Conservation (phyloP, 2,797 vertebrate species). For the Malurus leucopterus region DNA sequence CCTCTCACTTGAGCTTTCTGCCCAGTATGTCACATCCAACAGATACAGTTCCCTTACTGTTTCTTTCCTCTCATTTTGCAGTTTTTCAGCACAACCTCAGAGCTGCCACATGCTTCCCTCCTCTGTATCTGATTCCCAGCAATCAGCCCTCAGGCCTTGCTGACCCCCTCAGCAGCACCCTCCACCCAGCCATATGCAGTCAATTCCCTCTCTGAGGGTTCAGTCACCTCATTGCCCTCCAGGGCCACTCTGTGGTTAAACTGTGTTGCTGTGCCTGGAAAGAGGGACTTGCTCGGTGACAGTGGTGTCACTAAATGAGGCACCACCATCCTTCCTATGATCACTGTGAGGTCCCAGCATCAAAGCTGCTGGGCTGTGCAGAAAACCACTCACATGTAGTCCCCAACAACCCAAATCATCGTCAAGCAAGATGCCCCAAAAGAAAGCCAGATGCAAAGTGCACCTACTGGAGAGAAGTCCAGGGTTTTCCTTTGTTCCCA, state of each 20-base stretch:
- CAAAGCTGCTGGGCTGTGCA: not conserved
- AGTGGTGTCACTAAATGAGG: not conserved
- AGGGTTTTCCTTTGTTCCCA: not conserved
- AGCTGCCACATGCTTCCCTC: not conserved
- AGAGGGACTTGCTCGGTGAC: not conserved
- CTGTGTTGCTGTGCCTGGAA: not conserved
- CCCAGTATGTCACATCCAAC: rapidly evolving
- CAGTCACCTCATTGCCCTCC: not conserved
- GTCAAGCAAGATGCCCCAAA: not conserved
- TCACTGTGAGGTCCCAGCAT: not conserved
- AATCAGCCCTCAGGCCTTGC: not conserved
- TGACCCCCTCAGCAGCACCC: not conserved
- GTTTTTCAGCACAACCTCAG: not conserved
- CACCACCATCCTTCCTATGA: not conserved
- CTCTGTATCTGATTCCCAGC: not conserved
- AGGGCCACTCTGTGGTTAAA: not conserved
- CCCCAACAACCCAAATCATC: not conserved
- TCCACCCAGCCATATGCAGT: not conserved
- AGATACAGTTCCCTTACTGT: not conserved
- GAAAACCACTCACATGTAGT: not conserved
- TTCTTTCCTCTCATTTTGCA: not conserved
- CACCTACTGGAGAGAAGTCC: not conserved
- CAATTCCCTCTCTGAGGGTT: not conserved
- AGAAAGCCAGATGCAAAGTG: not conserved
- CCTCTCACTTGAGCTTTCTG: not conserved